Conservation (phyloP, 1,140 invertebrate genomes). For the Pentalonia nigronervosa region DNA sequence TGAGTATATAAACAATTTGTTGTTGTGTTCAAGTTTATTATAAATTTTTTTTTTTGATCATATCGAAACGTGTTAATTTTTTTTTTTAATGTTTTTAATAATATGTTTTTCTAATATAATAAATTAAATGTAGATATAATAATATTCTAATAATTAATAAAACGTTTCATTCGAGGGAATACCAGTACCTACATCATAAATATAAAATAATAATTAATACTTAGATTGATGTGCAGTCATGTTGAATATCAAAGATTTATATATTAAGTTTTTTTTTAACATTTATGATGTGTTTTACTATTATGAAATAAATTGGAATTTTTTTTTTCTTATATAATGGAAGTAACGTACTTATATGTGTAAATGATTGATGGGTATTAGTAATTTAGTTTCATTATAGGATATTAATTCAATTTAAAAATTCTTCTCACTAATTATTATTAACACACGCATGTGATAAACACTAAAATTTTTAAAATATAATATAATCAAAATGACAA, state of each 20-base stretch:
- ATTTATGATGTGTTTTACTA: neutral
- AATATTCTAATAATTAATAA: no score
- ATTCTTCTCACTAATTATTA: neutral
- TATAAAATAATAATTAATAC: neutral
- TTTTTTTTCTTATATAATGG: neutral
- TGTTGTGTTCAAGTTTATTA: neutral
- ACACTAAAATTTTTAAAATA: neutral
- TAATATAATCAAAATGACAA: neutral
- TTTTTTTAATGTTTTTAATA: no score
- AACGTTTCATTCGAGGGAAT: neutral
- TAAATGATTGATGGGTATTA: neutral
- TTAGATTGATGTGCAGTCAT: neutral
- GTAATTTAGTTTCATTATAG: neutral
- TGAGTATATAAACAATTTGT: neutral
- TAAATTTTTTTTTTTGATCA: neutral
- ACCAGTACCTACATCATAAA: neutral
- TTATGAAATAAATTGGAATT: neutral
- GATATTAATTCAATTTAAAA: neutral
- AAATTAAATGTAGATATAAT: no score
- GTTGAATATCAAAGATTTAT: constrained; percentile 2
- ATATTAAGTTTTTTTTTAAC: neutral
- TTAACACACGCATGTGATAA: neutral
- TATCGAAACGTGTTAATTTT: no score
- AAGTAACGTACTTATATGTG: neutral
- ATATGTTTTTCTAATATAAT: no score